Evolutionary conservation across 2,888 invertebrate species (phyloP), one percentile per base, ranked within the genome.

Genomic region (Aleiodes testaceus): DNA sequence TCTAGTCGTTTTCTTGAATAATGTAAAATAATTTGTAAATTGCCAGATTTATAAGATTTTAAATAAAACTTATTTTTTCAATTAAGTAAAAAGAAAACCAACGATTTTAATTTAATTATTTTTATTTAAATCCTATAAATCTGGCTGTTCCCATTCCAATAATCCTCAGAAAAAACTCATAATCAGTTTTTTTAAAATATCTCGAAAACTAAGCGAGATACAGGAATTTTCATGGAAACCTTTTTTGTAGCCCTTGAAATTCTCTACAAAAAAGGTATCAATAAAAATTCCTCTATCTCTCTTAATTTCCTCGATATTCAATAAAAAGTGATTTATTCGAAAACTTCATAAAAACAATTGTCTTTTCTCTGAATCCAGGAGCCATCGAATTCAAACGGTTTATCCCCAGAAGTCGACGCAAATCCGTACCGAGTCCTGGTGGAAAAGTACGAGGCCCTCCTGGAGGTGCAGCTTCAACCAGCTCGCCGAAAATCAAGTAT

Each of bases 401-500:
- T 59, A 2, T 50, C 75, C 9, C 81, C 77, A 20, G 81, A 81
- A 36, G 67, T 76, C 22, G 79, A 79, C 78, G 90, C 89, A 75
- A 94, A 94, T 86, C 92, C 94, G 0, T 95, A 95, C 87, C 91
- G 93, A 82, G 93, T 93, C 70, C 89, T 96, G 78, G 94, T 95
- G 66, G 94, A 95, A 85, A 95, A 95, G 85, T 96, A 95, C 85
- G 95, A 95, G 87, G 95, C 95, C 30, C 89, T 95, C 66, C 88
- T 95, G 36, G 93, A 94, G 84, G 93, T 94, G 49, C 94, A 95
- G 82, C 89, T 92, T 76, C 91, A 92, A 72, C 91, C 92, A 70
- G 89, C 90, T 61, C 78, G 80, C 50, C 74, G 79, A 30, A 79
- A 84, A 77, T 78, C 74, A 1, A 78, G 80, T 81, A 65, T 66